Percentiles rank a stretch among this genome's conserved stretches.
phyloP scores from a whole-genome alignment of 1,140 invertebrate genomes.

The Eupeodes corollae region DNA sequence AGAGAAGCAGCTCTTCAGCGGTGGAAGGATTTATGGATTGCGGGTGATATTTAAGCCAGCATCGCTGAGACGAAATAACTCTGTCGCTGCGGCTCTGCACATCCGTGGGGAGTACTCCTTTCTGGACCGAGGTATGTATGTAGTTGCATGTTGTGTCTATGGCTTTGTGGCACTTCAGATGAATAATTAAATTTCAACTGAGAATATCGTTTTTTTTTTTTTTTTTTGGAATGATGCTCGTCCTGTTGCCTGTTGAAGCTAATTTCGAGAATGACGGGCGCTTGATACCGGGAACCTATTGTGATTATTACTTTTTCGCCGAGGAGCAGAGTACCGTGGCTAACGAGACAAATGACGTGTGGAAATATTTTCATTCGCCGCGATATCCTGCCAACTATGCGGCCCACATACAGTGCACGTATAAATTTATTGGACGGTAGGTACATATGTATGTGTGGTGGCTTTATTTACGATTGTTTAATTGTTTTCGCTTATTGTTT shows the following conservation, averaged over 20 bases:
- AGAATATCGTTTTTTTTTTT: too few relatives aligned
- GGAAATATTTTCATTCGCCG: conserved; percentile 34
- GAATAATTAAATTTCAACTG: too few relatives aligned
- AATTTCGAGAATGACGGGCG: conserved; percentile 28
- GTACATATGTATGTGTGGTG: background rate
- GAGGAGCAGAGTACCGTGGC: conserved; percentile 7
- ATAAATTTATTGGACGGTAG: conserved; percentile 33
- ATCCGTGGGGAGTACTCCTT: too few relatives aligned
- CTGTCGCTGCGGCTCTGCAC: too few relatives aligned
- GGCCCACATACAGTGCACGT: conserved; percentile 32
- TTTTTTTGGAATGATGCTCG: too few relatives aligned
- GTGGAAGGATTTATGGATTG: too few relatives aligned
- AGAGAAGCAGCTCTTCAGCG: too few relatives aligned
- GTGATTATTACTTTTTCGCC: conserved; percentile 35
- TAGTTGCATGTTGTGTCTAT: background rate
- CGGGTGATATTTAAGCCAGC: too few relatives aligned
- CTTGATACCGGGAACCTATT: conserved; percentile 27
- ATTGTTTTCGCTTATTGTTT: too few relatives aligned
- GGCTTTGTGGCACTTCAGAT: background rate
- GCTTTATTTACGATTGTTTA: too few relatives aligned
- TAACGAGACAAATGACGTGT: conserved; percentile 10
- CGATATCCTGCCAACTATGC: conserved; percentile 35
- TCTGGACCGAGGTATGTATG: background rate
- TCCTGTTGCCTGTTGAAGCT: conserved; percentile 9
- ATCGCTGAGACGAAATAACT: too few relatives aligned